These are phyloP conservation scores for Drosophila nannoptera DNA, from an alignment of 1,140 invertebrate species.

Conservation along the genomic window DNA sequence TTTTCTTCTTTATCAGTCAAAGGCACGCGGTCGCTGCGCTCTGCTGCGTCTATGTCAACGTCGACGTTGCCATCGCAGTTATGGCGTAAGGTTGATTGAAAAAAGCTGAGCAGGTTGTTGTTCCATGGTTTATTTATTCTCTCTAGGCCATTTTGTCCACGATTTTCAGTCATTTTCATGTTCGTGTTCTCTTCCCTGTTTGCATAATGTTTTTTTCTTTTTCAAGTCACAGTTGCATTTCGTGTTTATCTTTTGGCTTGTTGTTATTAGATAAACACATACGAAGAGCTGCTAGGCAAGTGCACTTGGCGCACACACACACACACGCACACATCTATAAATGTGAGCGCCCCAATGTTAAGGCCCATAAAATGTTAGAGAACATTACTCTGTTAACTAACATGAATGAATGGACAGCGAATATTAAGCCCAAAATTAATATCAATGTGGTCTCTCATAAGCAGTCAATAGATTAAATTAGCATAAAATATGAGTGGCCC, in stretches of 20 bases:
- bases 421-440: too few relatives aligned
- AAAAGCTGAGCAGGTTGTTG: constrained; percentile 27
- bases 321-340: constrained; percentile 1
- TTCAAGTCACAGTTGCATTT: constrained; percentile 43
- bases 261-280: constrained; percentile 45
- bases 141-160: constrained; percentile 61
- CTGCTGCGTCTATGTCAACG: constrained; percentile 45
- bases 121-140: constrained; percentile 52
- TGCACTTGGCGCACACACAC: constrained; percentile 45
- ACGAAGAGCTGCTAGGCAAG: constrained; percentile 54
- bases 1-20: constrained; percentile 64
- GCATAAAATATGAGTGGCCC: constrained; percentile 7
- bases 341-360: background rate
- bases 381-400: background rate
- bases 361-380: background rate
- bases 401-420: too few relatives aligned
- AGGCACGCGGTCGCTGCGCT: constrained; percentile 47
- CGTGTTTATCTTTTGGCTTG: constrained; percentile 40
- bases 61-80: constrained; percentile 2
- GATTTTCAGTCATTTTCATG: constrained; percentile 44
- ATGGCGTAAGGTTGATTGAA: constrained; percentile 40
- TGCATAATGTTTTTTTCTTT: constrained; percentile 46
- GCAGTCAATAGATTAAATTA: constrained; percentile 8
- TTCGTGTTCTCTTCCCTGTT: constrained; percentile 58
- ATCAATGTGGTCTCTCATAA: background rate